A percentile compares a stretch with the other conserved stretches of the same genome.
Evolutionary conservation across 2,888 invertebrate species (phyloP).

Genomic region (Catocala fraxini): DNA sequence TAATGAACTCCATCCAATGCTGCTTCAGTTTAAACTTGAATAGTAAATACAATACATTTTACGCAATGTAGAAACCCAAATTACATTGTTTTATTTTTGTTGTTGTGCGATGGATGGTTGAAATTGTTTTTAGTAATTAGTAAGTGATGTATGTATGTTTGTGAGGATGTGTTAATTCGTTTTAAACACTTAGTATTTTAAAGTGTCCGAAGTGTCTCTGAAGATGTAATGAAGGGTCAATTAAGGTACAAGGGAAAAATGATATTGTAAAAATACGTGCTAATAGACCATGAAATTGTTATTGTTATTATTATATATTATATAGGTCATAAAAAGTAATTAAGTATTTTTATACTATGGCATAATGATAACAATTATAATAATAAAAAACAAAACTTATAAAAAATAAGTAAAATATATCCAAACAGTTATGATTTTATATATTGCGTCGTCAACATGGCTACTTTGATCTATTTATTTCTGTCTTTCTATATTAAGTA

Average conservation of each 20-base stretch:
- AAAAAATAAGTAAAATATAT: too few relatives aligned
- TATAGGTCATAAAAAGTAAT: too few relatives aligned
- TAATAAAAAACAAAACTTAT: too few relatives aligned
- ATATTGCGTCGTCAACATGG: too few relatives aligned
- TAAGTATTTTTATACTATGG: too few relatives aligned
- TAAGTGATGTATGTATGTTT: slow-evolving; percentile 14
- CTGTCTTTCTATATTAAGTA: background rate
- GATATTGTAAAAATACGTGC: too few relatives aligned
- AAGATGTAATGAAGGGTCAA: background rate
- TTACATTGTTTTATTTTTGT: slow-evolving; percentile 24
- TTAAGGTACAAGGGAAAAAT: too few relatives aligned
- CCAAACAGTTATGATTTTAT: too few relatives aligned
- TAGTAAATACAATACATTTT: background rate
- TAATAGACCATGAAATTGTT: too few relatives aligned
- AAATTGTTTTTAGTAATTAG: slow-evolving; percentile 31
- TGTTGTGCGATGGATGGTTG: slow-evolving; percentile 10
- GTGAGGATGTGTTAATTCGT: slow-evolving; percentile 33
- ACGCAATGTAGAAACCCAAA: slow-evolving; percentile 16
- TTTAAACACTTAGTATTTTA: background rate
- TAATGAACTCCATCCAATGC: slow-evolving; percentile 18
- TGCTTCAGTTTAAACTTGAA: background rate
- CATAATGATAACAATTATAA: too few relatives aligned
- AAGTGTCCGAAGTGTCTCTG: slow-evolving; percentile 1
- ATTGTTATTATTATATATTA: too few relatives aligned
- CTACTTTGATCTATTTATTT: too few relatives aligned